These are phyloP conservation scores for Muschampia plurimacula DNA, from an alignment of 2,888 invertebrate genomes.

Conservation along the genomic window DNA sequence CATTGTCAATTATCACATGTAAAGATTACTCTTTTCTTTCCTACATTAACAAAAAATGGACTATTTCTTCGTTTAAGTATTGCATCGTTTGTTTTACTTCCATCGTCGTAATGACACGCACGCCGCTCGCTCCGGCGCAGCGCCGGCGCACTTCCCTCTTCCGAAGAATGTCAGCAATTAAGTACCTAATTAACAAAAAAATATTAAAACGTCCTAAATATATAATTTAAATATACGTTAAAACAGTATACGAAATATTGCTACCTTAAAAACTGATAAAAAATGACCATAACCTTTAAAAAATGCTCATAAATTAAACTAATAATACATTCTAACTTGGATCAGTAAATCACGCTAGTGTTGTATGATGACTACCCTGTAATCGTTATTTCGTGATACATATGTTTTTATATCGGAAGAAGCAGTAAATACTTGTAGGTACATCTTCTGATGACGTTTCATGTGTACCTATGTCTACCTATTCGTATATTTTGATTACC, in stretches of 20 bases:
- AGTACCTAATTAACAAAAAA: neutral
- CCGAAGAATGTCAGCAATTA: constrained; percentile 9
- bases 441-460: neutral
- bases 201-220: neutral
- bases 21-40: constrained; percentile 25
- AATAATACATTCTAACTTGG: constrained; percentile 6
- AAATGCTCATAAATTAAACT: neutral
- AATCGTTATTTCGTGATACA: constrained; percentile 6
- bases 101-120: constrained; percentile 27
- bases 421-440: too few species aligned
- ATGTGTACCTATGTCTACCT: neutral
- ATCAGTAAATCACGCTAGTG: constrained; percentile 17
- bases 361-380: neutral
- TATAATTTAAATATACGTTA: too few species aligned
- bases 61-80: constrained; percentile 21
- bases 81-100: constrained; percentile 24
- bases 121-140: neutral
- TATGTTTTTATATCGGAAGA: constrained; percentile 18
- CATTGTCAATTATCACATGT: constrained; percentile 12
- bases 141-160: constrained; percentile 21
- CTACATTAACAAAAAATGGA: constrained; percentile 24
- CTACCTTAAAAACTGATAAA: neutral
- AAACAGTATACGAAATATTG: too few species aligned
- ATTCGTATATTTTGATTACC: too few species aligned
- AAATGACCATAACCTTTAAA: constrained; percentile 11